Evolutionary conservation across 2,888 invertebrate genomes (phyloP).

Genomic region (Automeris io): DNA sequence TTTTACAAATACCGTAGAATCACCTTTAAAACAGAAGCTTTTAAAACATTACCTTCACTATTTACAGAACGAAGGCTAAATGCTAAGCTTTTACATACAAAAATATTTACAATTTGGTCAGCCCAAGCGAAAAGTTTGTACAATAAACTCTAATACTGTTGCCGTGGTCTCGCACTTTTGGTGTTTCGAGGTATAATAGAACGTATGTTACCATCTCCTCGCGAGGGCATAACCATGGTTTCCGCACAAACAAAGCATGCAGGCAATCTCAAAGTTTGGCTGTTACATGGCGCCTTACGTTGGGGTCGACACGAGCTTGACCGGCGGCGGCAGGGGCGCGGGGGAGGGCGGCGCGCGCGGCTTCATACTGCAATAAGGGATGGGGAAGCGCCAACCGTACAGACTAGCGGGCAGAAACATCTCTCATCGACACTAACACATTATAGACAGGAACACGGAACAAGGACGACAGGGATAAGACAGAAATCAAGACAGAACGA

Average conservation of each 20-base stretch:
- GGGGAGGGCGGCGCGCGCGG: constrained; percentile 87
- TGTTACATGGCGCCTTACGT: constrained; percentile 73
- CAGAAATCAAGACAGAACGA: constrained; percentile 26
- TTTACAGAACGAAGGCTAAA: constrained; percentile 40
- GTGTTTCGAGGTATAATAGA: constrained; percentile 7
- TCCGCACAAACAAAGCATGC: constrained; percentile 72
- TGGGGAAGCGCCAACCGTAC: constrained; percentile 97
- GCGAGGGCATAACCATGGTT: constrained; percentile 44
- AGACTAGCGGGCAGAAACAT: constrained; percentile 84
- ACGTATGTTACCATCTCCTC: constrained; percentile 20
- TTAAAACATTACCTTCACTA: constrained; percentile 26
- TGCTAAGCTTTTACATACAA: constrained; percentile 36
- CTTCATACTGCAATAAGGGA: constrained; percentile 96
- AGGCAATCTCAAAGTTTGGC: constrained; percentile 49
- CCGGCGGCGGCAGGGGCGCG: constrained; percentile 86
- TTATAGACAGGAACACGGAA: constrained; percentile 27
- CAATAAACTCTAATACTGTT: not conserved
- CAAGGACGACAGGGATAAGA: constrained; percentile 19
- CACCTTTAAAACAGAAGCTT: constrained; percentile 15
- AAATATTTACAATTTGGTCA: constrained; percentile 51
- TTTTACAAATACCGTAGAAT: constrained; percentile 14
- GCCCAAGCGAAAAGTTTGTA: constrained; percentile 41
- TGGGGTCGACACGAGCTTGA: constrained; percentile 85
- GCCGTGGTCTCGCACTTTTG: constrained; percentile 16
- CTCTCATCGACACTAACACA: constrained; percentile 75